Conservation (phyloP, 2,797 vertebrate genomes). For the Acropternis orthonyx region DNA sequence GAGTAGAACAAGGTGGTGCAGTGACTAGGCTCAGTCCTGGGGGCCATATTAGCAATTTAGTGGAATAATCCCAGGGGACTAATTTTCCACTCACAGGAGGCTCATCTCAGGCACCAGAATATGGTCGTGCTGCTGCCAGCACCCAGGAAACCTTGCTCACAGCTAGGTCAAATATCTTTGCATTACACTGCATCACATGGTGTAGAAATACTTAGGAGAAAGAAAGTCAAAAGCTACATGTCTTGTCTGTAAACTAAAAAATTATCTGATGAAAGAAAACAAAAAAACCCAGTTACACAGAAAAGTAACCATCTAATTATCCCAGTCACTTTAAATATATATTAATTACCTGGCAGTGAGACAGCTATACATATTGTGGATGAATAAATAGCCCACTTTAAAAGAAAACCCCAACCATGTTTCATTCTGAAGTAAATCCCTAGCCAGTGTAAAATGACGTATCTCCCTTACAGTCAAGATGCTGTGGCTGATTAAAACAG, state of each 20-base stretch:
- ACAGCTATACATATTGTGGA: not conserved
- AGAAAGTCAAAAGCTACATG: not conserved
- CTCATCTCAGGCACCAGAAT: not conserved
- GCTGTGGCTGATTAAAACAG: not conserved
- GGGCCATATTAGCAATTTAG: not conserved
- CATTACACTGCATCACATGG: not conserved
- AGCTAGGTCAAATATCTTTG: not conserved
- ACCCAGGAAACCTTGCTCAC: slow-evolving; percentile 1
- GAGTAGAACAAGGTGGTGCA: not conserved
- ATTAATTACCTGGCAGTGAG: not conserved
- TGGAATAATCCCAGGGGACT: not conserved
- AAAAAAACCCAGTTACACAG: accelerated
- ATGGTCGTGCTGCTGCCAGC: not conserved
- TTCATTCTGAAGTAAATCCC: not conserved
- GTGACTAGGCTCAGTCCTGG: not conserved
- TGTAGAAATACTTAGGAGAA: not conserved
- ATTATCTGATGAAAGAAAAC: not conserved
- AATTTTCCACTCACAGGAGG: not conserved
- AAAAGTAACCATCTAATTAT: not conserved
- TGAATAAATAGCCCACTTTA: not conserved
- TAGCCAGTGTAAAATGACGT: not conserved
- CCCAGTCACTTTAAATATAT: not conserved
- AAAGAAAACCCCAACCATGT: not conserved
- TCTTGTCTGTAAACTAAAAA: not conserved
- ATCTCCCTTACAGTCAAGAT: not conserved